phyloP scores from a whole-genome alignment of 2,888 invertebrate genomes.

The Metalampra italica region DNA sequence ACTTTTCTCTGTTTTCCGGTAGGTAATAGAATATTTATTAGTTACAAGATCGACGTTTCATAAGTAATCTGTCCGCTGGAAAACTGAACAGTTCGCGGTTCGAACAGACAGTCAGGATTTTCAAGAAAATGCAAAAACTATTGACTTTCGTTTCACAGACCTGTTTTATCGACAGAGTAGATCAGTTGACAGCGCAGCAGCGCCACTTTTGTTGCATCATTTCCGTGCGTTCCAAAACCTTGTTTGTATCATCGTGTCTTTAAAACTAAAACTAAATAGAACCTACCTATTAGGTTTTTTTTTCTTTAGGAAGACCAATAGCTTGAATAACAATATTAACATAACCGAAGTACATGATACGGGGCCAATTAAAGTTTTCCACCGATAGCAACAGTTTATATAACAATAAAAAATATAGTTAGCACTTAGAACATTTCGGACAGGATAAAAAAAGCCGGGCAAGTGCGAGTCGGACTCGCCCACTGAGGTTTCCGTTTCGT shows the following conservation, averaged over 20 bases:
- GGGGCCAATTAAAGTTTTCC: no score
- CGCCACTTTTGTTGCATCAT: not conserved
- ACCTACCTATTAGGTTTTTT: no score
- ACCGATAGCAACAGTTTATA: no score
- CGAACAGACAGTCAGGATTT: not conserved
- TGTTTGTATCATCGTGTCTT: no score
- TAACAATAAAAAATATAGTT: no score
- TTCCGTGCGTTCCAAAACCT: not conserved
- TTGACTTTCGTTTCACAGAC: constrained; percentile 44
- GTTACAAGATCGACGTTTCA: constrained; percentile 8
- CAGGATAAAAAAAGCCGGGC: no score
- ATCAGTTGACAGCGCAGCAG: not conserved
- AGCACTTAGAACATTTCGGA: no score
- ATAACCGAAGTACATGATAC: no score
- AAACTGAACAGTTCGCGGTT: not conserved
- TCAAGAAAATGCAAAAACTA: constrained; percentile 34
- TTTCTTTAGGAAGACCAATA: no score
- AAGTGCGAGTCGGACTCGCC: no score
- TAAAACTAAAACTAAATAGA: constrained; percentile 6
- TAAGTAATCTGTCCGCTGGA: constrained; percentile 9
- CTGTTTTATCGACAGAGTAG: constrained; percentile 56
- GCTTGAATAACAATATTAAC: no score
- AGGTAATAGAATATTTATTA: constrained; percentile 3
- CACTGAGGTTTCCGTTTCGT: no score
- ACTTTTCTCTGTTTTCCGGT: constrained; percentile 13